Base-by-base conservation (phyloP, 2,113 vertebrate genomes). In the Ceyx margarethae region DNA sequence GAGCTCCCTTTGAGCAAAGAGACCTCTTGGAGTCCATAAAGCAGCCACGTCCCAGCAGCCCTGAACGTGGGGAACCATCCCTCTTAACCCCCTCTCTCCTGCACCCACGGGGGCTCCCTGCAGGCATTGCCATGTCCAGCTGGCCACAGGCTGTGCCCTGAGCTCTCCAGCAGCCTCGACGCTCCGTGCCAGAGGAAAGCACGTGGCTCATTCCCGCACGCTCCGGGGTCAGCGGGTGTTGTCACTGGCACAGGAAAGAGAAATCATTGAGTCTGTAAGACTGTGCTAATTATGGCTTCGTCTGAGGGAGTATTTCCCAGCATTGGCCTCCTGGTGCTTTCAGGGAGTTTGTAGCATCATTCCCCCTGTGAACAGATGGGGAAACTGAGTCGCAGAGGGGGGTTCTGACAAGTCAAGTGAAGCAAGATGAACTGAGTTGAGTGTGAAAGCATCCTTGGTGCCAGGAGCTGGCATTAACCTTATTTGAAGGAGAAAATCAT, bases 301-400 rank as follows among this genome's bases (percentile, higher is more conserved):
- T 33, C 89, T 89, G 75, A 92, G 81, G 22, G 71, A 51, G 75
- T 64, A 26, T 42, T 89, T 85, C 84, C 51, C 76, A 88, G 92
- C 57, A 45, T 17, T 3, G 0, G 76, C 54, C 42, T 31, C 68
- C 51, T 0, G 0, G 48, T 42, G 75, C 3, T 69, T 80, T 28
- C 4, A 8, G 81, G 51, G 83, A 53, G 28, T 60, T 33, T 69
- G 76, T 22, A 91, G 81, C 75, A 85, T 43, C 64, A 23, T 54
- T 80, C 81, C 43, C 64, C 37, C 28, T 31, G 61, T 33, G 91
- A 95, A 77, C 95, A 96, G 95, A 95, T 96, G 95, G 95, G 76
- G 85, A 85, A 89, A 77, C 78, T 43, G 87, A 92, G 82, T 37
- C 0, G 8, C 67, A 65, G 78, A 79, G 89, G 40, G 48, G 54